These are phyloP conservation scores for Microcebus ravelobensis DNA, from an alignment of 2,113 vertebrate genomes.

Conservation along the genomic window DNA sequence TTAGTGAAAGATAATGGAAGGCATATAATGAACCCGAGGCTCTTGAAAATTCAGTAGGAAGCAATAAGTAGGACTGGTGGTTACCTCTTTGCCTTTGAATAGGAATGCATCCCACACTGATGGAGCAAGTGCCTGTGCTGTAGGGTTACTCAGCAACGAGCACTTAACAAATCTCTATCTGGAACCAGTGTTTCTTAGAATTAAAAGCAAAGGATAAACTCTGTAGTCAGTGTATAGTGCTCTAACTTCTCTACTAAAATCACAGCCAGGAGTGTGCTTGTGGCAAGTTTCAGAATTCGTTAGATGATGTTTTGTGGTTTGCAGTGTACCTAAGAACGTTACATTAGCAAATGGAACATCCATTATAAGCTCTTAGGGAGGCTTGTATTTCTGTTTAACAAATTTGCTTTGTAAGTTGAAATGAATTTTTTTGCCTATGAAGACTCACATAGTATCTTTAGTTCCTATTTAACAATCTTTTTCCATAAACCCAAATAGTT, in stretches of 20 bases:
- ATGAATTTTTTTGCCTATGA: not conserved
- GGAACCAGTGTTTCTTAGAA: not conserved
- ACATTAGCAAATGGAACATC: not conserved
- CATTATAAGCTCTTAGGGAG: not conserved
- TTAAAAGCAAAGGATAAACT: not conserved
- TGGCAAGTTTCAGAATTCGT: slow-evolving; percentile 23
- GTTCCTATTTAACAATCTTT: not conserved
- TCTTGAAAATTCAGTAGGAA: slow-evolving; percentile 50
- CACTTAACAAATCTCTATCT: not conserved
- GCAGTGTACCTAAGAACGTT: not conserved
- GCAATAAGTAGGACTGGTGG: not conserved
- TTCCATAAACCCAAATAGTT: not conserved
- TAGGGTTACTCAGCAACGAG: slow-evolving; percentile 47
- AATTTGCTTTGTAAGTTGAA: not conserved
- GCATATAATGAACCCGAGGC: not conserved
- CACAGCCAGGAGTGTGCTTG: not conserved
- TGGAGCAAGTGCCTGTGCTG: not conserved
- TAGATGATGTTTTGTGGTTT: not conserved
- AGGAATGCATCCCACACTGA: slow-evolving; percentile 21
- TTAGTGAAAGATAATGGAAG: slow-evolving; percentile 34
- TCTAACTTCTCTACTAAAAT: not conserved
- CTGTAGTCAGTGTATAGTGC: not conserved
- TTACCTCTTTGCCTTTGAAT: slow-evolving; percentile 65
- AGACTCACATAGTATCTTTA: not conserved
- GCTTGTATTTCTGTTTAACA: slow-evolving; percentile 24